Conservation (phyloP, 2,888 invertebrate species). For the Hybos culiciformis region DNA sequence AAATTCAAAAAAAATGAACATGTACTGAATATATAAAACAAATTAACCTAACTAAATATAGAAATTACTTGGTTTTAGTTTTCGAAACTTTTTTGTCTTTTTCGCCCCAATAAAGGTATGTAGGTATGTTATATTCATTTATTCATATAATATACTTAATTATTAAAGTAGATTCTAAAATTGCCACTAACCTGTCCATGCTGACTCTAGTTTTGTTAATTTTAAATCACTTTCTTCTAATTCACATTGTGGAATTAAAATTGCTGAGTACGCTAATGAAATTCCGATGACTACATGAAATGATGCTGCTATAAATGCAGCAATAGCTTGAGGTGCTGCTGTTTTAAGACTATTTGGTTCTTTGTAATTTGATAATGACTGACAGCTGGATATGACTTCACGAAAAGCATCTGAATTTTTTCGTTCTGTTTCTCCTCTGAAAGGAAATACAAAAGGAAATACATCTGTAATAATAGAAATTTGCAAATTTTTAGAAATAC, state of each 20-base stretch:
- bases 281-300: slow-evolving; percentile 47
- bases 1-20: too few species aligned
- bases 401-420: slow-evolving; percentile 34
- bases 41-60: too few species aligned
- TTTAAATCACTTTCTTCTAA: slow-evolving; percentile 6
- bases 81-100: too few species aligned
- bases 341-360: slow-evolving; percentile 31
- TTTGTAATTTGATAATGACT: slow-evolving; percentile 35
- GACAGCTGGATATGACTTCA: slow-evolving; percentile 36
- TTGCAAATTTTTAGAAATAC: too few species aligned
- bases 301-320: slow-evolving; percentile 40
- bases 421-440: slow-evolving; percentile 19
- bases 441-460: too few species aligned
- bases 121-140: too few species aligned
- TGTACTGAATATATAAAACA: too few species aligned
- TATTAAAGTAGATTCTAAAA: slow-evolving; percentile 14
- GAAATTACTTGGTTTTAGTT: too few species aligned
- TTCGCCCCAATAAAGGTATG: too few species aligned
- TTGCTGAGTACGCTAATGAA: slow-evolving; percentile 43
- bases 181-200: slow-evolving; percentile 47
- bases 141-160: neutral
- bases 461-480: too few species aligned
- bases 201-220: slow-evolving; percentile 33
- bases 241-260: slow-evolving; percentile 38
- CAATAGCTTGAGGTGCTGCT: slow-evolving; percentile 36